Evolutionary conservation across 2,113 vertebrate genomes (phyloP), one percentile per base, ranked within the genome.

Genomic region (Turnix velox): DNA sequence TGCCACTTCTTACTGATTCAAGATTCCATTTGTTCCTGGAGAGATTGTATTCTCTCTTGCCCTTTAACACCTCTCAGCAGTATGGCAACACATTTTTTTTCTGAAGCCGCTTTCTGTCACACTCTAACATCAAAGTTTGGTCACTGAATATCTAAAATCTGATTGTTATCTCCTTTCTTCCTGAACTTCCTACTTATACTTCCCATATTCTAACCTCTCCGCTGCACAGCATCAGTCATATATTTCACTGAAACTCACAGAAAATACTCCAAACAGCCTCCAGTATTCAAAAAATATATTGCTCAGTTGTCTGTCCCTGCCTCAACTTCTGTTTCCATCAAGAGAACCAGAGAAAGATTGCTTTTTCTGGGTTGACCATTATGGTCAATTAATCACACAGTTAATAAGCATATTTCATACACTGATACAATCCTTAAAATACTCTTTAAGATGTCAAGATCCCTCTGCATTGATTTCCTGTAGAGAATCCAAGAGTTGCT

Each of bases 1-100:
- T 94, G 16, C 19, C 46, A 95, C 28, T 51, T 93, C 45, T 93
- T 92, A 91, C 19, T 87, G 57, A 74, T 87, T 93, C 66, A 71
- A 86, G 30, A 62, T 66, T 95, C 33, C 33, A 24, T 6, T 42
- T 92, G 91, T 96, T 52, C 48, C 87, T 90, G 74, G 37, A 37
- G 48, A 88, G 23, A 55, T 20, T 92, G 16, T 83, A 54, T 28
- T 90, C 39, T 77, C 22, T 31, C 8, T 66, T 93, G 46, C 24
- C 46, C 51, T 94, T 83, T 85, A 85, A 83, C 39, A 88, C 9
- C 22, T 43, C 45, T 58, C 37, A n/a, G 33, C 3, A 0, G 4
- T 69, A 35, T 83, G n/a, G 46, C 20, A 73, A 51, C 35, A 69
- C 42, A 57, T 73, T 85, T 91, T 65, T 20, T n/a, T 86, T 92